Evolutionary conservation across 2,113 vertebrate genomes (phyloP).

Genomic region (Taurulus bubalis): DNA sequence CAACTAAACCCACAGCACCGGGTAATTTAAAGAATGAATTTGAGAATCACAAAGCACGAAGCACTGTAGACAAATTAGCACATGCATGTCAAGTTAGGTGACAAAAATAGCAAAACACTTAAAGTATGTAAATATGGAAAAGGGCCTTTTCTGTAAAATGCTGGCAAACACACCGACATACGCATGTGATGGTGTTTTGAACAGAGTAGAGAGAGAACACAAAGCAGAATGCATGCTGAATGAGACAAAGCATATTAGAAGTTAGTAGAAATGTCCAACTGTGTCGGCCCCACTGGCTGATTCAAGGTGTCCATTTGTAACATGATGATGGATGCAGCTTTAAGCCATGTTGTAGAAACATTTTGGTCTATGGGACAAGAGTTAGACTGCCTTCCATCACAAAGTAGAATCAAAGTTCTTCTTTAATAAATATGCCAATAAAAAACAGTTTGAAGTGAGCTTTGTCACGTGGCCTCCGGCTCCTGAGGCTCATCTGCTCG

Average conservation of each 20-base stretch:
- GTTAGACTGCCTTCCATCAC: not conserved
- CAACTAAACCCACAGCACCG: not conserved
- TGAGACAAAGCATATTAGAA: not conserved
- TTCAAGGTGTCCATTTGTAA: not conserved
- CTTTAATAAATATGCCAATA: not conserved
- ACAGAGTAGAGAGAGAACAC: not conserved
- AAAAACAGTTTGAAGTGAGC: not conserved
- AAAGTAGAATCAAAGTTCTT: not conserved
- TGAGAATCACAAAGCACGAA: not conserved
- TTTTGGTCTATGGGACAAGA: not conserved
- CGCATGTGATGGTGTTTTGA: not conserved
- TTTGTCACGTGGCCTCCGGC: not conserved
- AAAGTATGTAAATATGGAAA: not conserved
- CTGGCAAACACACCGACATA: not conserved
- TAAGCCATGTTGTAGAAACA: not conserved
- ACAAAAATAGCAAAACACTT: not conserved
- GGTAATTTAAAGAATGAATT: not conserved
- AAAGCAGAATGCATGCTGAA: not conserved
- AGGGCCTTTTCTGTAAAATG: not conserved
- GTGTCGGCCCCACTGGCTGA: not conserved
- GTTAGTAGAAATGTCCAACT: not conserved
- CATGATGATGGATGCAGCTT: not conserved
- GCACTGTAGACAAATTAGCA: not conserved
- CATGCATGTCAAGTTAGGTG: not conserved
- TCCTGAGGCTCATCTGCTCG: not conserved